Conservation (phyloP, 2,888 invertebrate genomes). For the Poecilobothrus nobilitatus region DNA sequence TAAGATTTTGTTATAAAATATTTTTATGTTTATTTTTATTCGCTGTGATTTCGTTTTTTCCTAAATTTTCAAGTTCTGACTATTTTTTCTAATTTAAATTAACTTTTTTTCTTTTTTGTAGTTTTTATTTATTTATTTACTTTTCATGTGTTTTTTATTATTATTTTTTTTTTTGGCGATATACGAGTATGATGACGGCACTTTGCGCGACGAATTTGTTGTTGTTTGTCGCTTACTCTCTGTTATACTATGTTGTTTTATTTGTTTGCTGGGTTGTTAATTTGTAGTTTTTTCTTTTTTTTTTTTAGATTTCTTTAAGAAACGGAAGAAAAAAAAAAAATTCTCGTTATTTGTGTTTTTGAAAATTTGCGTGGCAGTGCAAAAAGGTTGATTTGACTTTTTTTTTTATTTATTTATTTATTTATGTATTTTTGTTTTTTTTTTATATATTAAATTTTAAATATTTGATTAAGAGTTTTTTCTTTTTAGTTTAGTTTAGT, state of each 20-base stretch:
- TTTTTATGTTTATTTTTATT: too few relatives aligned
- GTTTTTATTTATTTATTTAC: too few relatives aligned
- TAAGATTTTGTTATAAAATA: too few relatives aligned
- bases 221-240: too few relatives aligned
- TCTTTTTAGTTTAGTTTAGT: too few relatives aligned
- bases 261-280: too few relatives aligned
- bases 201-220: slow-evolving; percentile 5
- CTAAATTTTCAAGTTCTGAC: not conserved
- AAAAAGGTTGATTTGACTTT: slow-evolving; percentile 3
- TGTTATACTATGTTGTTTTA: too few relatives aligned
- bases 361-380: not conserved
- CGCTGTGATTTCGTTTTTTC: not conserved
- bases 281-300: too few relatives aligned
- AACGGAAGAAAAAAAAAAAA: not conserved
- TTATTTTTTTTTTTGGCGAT: slow-evolving; percentile 2
- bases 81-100: not conserved
- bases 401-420: too few relatives aligned
- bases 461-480: too few relatives aligned
- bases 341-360: not conserved
- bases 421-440: too few relatives aligned
- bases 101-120: not conserved
- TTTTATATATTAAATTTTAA: too few relatives aligned
- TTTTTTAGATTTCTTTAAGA: not conserved
- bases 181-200: not conserved
- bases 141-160: not conserved